Evolutionary conservation across 2,797 vertebrate genomes (phyloP).

Genomic region (Sebastes itinus): DNA sequence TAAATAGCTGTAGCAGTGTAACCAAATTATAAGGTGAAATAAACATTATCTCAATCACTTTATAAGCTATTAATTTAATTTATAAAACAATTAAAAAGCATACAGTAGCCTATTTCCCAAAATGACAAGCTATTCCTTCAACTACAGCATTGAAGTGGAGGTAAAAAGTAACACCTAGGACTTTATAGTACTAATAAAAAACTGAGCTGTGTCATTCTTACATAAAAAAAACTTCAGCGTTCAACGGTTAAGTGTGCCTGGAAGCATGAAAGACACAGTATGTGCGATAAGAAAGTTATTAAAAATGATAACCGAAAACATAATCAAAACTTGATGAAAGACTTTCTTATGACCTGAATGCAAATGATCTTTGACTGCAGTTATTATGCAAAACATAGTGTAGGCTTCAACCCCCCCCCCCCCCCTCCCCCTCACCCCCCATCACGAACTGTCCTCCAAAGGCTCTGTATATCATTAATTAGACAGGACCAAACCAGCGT

Average conservation of each 20-base stretch:
- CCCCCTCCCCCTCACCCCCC: not conserved
- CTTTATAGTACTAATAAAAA: not conserved
- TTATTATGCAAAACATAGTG: conserved; percentile 57
- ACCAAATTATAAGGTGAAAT: not conserved
- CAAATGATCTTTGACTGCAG: conserved; percentile 43
- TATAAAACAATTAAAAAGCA: no score
- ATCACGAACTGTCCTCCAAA: conserved; percentile 21
- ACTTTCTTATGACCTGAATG: conserved; percentile 24
- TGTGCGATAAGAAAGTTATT: conserved; percentile 1
- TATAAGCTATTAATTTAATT: not conserved
- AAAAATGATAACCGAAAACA: conserved; percentile 17
- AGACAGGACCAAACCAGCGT: conserved; percentile 34
- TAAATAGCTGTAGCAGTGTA: not conserved
- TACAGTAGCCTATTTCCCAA: not conserved
- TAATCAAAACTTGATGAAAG: conserved; percentile 19
- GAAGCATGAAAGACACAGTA: not conserved
- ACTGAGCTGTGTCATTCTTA: not conserved
- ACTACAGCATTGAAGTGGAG: not conserved
- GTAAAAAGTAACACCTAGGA: not conserved
- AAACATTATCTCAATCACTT: not conserved
- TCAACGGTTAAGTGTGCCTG: not conserved
- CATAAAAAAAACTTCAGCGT: not conserved
- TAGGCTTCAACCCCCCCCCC: not conserved
- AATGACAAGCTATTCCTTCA: not conserved
- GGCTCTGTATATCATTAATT: conserved; percentile 53